Evolutionary conservation across 64 coral and sea anemone genomes (phyloP), one percentile per base, ranked within the genome.

Genomic region (Montipora sp.): DNA sequence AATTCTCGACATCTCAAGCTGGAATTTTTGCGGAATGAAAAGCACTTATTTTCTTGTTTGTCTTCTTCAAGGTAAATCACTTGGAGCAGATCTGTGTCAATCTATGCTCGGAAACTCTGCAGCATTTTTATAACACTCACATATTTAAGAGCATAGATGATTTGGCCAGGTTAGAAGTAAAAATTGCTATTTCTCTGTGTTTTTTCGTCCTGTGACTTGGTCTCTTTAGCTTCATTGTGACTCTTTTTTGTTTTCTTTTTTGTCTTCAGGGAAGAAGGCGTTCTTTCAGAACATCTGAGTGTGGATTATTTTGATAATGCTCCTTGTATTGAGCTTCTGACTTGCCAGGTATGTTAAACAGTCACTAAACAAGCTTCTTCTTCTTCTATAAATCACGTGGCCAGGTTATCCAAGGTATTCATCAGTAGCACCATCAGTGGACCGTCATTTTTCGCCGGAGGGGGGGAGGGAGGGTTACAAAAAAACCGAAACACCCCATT

Each of bases 111-210:
- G 96, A 98, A 86, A 98, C 96, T 44, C 87, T 98, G 59, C 96
- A 98, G 77, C 94, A 98, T 89, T 98, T 98, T 74, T 98, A 98
- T 88, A 98, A 95, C 51, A 95, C 96, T 0, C 96, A 94, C 72
- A 93, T 95, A 63, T 98, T 98, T 68, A 98, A 98, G 77, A 98
- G 90, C 73, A 65, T 91, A 11, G 96, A 96, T 61, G 94, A 95
- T 55, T 95, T 89, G 36, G 89, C 83, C 60, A 93, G 96, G 96
- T 98, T 20, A 45, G 73, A 36, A 15, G 13, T 36, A 5, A 2
- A 46, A 36, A 36, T 36, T 2, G 23, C 22, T 8, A 0, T 12
- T 46, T 46, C 73, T 27, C 9, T 14, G 2, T 13, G 0, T n/a
- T 5, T n/a, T n/a, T n/a, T 20, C n/a, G 0, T 57, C 53, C 53